A percentile compares a stretch with the other conserved stretches of the same genome.
phyloP scores from a whole-genome alignment of 2,113 vertebrate genomes.

The Panthera uncia region DNA sequence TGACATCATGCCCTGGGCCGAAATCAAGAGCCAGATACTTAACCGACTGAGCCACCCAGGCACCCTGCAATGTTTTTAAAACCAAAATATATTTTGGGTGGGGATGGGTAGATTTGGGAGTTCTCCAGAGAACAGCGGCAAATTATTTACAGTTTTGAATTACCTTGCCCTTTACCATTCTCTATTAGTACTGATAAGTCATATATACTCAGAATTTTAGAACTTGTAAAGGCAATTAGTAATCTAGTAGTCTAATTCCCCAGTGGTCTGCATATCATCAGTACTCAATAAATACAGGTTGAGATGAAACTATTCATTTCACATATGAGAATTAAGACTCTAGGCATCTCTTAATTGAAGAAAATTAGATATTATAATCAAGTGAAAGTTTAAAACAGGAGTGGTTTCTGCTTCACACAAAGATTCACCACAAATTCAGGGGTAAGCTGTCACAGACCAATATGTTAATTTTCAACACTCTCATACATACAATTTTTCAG shows the following conservation, averaged over 20 bases:
- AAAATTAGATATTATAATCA: slow-evolving; percentile 10
- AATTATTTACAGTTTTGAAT: background rate
- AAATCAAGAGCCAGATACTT: too few relatives aligned
- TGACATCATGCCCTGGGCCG: too few relatives aligned
- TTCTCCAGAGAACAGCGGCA: background rate
- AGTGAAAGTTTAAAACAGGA: slow-evolving; percentile 37
- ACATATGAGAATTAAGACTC: background rate
- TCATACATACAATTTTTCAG: background rate
- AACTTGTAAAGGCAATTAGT: slow-evolving; percentile 13
- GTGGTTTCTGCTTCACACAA: slow-evolving; percentile 40
- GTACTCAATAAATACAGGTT: slow-evolving; percentile 31
- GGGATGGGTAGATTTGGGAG: background rate
- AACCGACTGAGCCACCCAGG: too few relatives aligned
- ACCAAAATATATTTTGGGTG: slow-evolving; percentile 24
- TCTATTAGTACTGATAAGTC: slow-evolving; percentile 1
- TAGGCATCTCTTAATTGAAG: background rate
- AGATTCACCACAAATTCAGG: background rate
- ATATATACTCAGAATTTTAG: background rate
- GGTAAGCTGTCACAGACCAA: background rate
- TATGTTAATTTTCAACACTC: slow-evolving; percentile 43
- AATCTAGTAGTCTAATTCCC: background rate
- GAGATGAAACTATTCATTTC: slow-evolving; percentile 46
- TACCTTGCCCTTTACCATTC: background rate
- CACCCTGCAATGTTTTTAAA: background rate
- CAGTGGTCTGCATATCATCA: background rate